Conservation (phyloP, 37 sponge, comb jelly and placozoan genomes). For the Cladorhizidae sp. region DNA sequence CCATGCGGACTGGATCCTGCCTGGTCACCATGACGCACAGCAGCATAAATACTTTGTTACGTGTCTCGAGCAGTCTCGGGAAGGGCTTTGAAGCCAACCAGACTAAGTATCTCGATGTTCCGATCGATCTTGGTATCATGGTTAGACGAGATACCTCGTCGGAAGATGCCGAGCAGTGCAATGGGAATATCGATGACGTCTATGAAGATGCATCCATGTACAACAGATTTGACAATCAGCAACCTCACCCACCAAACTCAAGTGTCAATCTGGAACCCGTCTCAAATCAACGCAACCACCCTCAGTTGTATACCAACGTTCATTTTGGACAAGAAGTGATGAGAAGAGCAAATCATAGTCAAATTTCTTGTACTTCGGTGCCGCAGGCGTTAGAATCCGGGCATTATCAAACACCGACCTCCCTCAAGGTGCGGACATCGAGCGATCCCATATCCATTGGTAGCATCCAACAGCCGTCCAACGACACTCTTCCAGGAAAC, state of each 20-base stretch:
- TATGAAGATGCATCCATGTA: conserved; percentile 22
- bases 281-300: not conserved
- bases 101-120: conserved; percentile 38
- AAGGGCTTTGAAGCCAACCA: not conserved
- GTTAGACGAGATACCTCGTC: conserved; percentile 9
- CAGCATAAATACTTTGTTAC: conserved; percentile 31
- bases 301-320: conserved; percentile 27
- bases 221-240: conserved; percentile 1
- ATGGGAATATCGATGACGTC: conserved; percentile 10
- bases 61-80: conserved; percentile 42
- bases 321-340: not conserved
- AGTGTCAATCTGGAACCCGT: conserved; percentile 11
- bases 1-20: not conserved
- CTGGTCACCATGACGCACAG: conserved; percentile 31
- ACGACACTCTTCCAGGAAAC: not conserved
- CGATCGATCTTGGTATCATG: conserved; percentile 46
- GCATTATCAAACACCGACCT: conserved; percentile 15
- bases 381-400: not conserved
- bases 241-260: not conserved
- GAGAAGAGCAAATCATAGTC: not conserved
- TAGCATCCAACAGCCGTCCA: conserved; percentile 6
- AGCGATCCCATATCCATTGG: conserved; percentile 16
- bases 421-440: not conserved
- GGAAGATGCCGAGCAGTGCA: not conserved
- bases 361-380: not conserved